Base-by-base conservation (phyloP, 2,888 invertebrate species). In the Spisula subtruncata region DNA sequence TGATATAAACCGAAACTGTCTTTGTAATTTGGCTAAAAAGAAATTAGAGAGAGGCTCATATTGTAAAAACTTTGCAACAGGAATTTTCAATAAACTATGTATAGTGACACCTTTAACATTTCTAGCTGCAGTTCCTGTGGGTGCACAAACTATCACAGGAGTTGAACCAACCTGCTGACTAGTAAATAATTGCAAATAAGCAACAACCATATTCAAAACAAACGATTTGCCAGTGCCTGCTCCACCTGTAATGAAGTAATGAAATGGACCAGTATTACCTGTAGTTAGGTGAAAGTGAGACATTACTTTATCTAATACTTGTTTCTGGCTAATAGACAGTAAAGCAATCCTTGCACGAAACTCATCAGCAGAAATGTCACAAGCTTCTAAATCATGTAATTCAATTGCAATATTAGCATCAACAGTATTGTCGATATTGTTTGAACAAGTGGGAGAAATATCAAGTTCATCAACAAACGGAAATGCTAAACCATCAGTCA, bases 201-300 rank as follows among this genome's bases (percentile, higher is more conserved):
- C 85, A 71, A 88, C 83, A 25, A 92, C 29, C 66, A 90, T 80
- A 20, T 71, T 79, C 8, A 71, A 18, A 14, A 86, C 25, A 90
- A 90, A 92, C 12, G 89, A 85, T 60, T 92, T 90, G 18, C 90
- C 92, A 82, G 80, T n/a, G n/a, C n/a, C n/a, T n/a, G n/a, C n/a
- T n/a, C n/a, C n/a, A n/a, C n/a, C n/a, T n/a, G n/a, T n/a, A 79
- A 89, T 81, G 35, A 89, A 89, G 16, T 80, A 79, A 51, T 82
- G 85, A 14, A 89, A 32, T 20, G 60, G 84, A 6, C n/a, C n/a
- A 18, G 0, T 51, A 87, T 8, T 20, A 18, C 46, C 0, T 29
- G 35, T 18, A 35, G 54, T 16, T 4, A 6, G 29, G 20, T 25
- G 18, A 71, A 85, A 88, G 81, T 80, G 81, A 25, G 41, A 32